Evolutionary conservation across 2,113 vertebrate genomes (phyloP).

Genomic region (Chionomys nivalis): DNA sequence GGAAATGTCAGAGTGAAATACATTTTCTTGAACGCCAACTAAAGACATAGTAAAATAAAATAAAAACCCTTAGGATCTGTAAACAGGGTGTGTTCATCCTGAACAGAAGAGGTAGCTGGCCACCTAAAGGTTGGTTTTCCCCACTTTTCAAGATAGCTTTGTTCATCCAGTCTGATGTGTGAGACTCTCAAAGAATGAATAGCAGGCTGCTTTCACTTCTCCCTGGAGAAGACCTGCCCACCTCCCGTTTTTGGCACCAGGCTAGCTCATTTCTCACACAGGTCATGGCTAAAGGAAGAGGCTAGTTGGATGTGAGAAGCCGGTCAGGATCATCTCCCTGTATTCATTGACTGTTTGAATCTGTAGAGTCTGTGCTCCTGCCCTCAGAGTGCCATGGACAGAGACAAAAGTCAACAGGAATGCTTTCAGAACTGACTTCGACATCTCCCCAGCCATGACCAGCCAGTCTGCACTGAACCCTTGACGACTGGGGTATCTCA

Average conservation of each 20-base stretch:
- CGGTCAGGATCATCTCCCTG: slow-evolving; percentile 54
- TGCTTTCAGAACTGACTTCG: slow-evolving; percentile 17
- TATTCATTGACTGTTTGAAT: slow-evolving; percentile 51
- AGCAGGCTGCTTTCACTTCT: slow-evolving; percentile 50
- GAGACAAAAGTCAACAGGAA: slow-evolving; percentile 62
- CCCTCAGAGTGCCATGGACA: slow-evolving; percentile 52
- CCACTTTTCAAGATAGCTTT: not conserved
- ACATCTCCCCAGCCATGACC: slow-evolving; percentile 82
- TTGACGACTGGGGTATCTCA: not conserved
- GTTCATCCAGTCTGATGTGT: not conserved
- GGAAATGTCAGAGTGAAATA: not conserved
- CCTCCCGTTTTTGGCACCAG: slow-evolving; percentile 35
- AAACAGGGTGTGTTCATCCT: not conserved
- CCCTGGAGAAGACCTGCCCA: slow-evolving; percentile 52
- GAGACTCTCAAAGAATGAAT: slow-evolving; percentile 30
- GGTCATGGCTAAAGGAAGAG: slow-evolving; percentile 39
- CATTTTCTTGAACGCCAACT: not conserved
- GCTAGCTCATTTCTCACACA: slow-evolving; percentile 27
- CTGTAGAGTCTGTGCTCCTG: slow-evolving; percentile 54
- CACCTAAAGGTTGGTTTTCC: not conserved
- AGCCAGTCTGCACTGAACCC: slow-evolving; percentile 78
- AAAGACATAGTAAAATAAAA: not conserved
- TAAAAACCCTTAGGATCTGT: not conserved
- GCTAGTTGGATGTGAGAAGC: slow-evolving; percentile 42
- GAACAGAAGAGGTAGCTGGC: not conserved